Conservation (phyloP, 2,113 vertebrate genomes). For the Willisornis vidua region DNA sequence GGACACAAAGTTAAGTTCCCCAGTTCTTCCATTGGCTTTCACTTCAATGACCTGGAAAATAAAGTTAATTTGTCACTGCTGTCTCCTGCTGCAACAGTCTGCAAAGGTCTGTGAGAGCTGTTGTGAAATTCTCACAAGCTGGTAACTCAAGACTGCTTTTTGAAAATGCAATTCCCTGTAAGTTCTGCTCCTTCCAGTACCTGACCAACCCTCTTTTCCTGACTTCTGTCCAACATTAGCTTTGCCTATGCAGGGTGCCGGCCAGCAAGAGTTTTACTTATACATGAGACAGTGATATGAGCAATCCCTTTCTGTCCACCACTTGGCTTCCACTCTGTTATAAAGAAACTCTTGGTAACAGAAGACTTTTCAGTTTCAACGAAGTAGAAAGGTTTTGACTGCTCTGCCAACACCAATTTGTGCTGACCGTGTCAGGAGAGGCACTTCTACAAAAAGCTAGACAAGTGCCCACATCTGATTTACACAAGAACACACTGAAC, state of each 20-base stretch:
- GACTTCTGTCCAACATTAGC: background rate
- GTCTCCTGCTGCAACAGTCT: background rate
- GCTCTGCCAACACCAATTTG: background rate
- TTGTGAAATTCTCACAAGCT: background rate
- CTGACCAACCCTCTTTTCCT: background rate
- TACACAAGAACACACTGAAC: background rate
- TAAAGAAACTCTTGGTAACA: background rate
- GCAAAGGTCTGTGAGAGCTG: background rate
- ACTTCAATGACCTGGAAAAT: constrained; percentile 89
- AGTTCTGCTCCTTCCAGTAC: background rate
- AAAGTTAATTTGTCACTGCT: background rate
- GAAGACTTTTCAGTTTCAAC: background rate
- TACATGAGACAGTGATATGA: background rate
- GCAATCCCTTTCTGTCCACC: background rate
- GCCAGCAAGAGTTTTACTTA: background rate
- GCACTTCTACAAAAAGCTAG: background rate
- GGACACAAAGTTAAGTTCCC: constrained; percentile 87
- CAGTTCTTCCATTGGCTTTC: constrained; percentile 85
- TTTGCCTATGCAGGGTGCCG: background rate
- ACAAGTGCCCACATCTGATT: background rate
- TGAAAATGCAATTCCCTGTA: background rate
- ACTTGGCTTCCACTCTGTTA: background rate
- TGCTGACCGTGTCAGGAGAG: background rate
- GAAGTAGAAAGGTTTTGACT: background rate
- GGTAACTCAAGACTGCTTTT: background rate